Conservation (phyloP, 2,797 vertebrate genomes). For the Oryzias sinensis region DNA sequence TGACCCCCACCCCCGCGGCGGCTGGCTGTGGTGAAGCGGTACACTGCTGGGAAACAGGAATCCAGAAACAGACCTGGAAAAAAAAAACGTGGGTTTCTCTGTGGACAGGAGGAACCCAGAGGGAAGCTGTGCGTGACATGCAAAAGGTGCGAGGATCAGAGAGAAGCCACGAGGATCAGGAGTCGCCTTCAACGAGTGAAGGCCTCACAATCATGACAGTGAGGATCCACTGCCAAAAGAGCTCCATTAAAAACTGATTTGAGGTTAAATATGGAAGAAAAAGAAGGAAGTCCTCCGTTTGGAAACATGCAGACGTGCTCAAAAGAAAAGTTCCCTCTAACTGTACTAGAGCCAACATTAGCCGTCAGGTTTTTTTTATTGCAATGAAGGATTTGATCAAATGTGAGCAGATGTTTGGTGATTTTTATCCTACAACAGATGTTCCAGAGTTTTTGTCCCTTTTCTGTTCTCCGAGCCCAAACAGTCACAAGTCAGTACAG, state of each 20-base stretch:
- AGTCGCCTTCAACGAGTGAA: conserved; percentile 63
- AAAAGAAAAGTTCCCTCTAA: too few relatives aligned
- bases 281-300: not conserved
- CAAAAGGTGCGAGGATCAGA: conserved; percentile 47
- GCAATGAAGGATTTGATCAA: too few relatives aligned
- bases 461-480: too few relatives aligned
- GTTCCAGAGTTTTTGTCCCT: too few relatives aligned
- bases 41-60: conserved; percentile 16
- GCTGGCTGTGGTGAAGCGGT: conserved; percentile 1
- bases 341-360: too few relatives aligned
- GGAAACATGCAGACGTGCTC: too few relatives aligned
- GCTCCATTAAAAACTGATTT: conserved; percentile 52
- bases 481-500: too few relatives aligned
- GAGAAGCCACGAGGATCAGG: conserved; percentile 38
- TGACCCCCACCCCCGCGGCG: too few relatives aligned
- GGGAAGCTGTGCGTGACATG: conserved; percentile 22
- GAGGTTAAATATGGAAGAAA: conserved; percentile 33
- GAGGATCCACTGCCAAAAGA: conserved; percentile 29
- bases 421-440: too few relatives aligned
- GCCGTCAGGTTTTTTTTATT: too few relatives aligned
- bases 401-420: too few relatives aligned
- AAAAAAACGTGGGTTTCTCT: conserved; percentile 37
- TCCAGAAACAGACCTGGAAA: conserved; percentile 25
- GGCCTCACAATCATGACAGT: conserved; percentile 51
- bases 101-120: conserved; percentile 17